Evolutionary conservation across 2,113 vertebrate species (phyloP).

Genomic region (Nycticorax nycticorax): DNA sequence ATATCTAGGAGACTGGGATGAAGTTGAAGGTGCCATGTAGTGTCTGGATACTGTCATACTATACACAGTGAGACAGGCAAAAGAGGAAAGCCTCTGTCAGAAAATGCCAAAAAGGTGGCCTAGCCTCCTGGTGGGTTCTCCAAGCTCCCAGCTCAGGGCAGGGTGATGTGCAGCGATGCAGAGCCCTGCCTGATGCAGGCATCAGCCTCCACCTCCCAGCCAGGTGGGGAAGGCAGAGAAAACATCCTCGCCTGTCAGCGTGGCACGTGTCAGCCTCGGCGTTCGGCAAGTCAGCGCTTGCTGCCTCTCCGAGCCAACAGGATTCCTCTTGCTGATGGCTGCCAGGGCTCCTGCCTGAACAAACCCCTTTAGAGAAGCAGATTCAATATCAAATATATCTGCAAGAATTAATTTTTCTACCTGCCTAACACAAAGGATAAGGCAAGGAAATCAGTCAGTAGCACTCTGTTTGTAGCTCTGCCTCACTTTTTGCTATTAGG

Average conservation of each 20-base stretch:
- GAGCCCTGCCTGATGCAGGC: neutral
- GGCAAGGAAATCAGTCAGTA: neutral
- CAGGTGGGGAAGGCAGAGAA: neutral
- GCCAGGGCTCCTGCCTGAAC: neutral
- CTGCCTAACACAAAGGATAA: neutral
- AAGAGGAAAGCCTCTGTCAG: neutral
- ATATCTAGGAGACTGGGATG: neutral
- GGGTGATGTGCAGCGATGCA: rapidly evolving
- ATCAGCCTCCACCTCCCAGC: neutral
- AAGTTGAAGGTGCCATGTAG: neutral
- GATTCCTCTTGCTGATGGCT: neutral
- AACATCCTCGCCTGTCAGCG: rapidly evolving
- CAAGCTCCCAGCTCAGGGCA: neutral
- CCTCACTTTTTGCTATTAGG: neutral
- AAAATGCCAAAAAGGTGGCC: neutral
- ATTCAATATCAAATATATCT: neutral
- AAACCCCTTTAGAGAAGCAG: neutral
- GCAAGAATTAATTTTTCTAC: neutral
- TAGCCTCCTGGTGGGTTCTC: neutral
- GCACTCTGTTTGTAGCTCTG: neutral
- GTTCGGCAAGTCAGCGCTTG: neutral
- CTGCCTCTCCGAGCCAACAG: neutral
- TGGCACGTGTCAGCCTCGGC: rapidly evolving
- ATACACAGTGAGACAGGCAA: neutral
- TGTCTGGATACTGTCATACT: neutral